Percentiles rank a stretch among this genome's conserved stretches.
Evolutionary conservation across 2,888 invertebrate species (phyloP).

Genomic region (Itoplectis maculator): DNA sequence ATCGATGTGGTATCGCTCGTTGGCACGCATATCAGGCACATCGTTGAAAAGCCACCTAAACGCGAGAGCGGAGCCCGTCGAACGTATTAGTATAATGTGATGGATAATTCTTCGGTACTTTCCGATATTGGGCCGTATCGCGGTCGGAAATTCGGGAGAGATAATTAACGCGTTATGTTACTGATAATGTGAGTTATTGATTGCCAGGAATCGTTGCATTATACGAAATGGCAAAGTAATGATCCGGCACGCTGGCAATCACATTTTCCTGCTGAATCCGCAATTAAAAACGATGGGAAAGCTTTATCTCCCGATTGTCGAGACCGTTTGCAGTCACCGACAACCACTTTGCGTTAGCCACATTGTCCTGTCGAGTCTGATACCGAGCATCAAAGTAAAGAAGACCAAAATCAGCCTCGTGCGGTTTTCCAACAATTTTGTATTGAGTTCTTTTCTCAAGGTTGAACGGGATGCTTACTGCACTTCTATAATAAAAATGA

Average conservation of each 20-base stretch:
- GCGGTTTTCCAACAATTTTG: not conserved
- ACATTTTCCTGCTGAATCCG: not conserved
- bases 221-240: not conserved
- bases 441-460: not conserved
- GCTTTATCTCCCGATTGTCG: not conserved
- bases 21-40: constrained; percentile 28
- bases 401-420: not conserved
- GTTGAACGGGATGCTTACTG: not conserved
- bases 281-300: not conserved
- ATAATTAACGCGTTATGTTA: constrained; percentile 24
- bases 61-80: constrained; percentile 10
- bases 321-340: not conserved
- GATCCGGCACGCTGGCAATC: not conserved
- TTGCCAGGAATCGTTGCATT: constrained; percentile 9
- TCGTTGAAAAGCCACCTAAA: constrained; percentile 26
- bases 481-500: not conserved
- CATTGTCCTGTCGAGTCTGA: not conserved
- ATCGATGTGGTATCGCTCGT: constrained; percentile 42
- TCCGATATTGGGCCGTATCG: constrained; percentile 17
- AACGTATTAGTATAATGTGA: constrained; percentile 43
- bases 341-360: not conserved
- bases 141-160: constrained; percentile 2
- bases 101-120: constrained; percentile 51
- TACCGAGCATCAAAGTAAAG: not conserved
- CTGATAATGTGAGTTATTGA: constrained; percentile 24